Base-by-base conservation (phyloP, 2,113 vertebrate species). In the Deroptyus accipitrinus region DNA sequence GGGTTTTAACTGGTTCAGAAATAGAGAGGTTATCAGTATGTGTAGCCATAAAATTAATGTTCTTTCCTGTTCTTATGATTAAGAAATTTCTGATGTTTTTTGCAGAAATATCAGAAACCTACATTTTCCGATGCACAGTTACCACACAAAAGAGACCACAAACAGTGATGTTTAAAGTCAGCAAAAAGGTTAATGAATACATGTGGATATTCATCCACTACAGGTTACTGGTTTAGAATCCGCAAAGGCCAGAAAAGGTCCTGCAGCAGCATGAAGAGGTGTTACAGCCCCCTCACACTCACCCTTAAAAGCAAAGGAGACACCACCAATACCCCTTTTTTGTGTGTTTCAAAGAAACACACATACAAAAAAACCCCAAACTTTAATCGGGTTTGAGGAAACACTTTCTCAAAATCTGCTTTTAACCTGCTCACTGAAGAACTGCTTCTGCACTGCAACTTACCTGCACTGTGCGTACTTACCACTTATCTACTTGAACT, bases 271-370 rank as follows among this genome's bases (percentile, higher is more conserved):
- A 63, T 2, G 11, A 42, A 72, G 63, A 66, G 4, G 7, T 55
- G 8, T 55, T 51, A 66, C 27, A 90, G 39, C 23, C 30, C 69
- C 23, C 28, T 7, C 51, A 57, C 18, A 48, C 2, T 11, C 54
- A 49, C 22, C 14, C 28, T 12, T 46, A 30, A 52, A 54, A 37
- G 41, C 10, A 64, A 69, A 6, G 14, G 8, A 69, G 28, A 82
- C 11, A 25, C 2, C 17, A 37, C 2, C 4, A 11, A 13, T 30
- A 2, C 7, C 10, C 12, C 57, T 10, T 11, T 22, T 31, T 4
- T 24, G 27, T 7, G 22, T 11, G 10, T 54, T 70, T 59, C 13
- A 20, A 30, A 30, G 39, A 41, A 41, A 19, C 5, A 9, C 18
- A 23, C 57, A 59, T 14, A 51, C 48, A 74, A 39, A 39, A 73